A percentile compares a stretch with the other conserved stretches of the same genome.
phyloP scores from a whole-genome alignment of 2,888 invertebrate species.

The Himalopsyche anomala region DNA sequence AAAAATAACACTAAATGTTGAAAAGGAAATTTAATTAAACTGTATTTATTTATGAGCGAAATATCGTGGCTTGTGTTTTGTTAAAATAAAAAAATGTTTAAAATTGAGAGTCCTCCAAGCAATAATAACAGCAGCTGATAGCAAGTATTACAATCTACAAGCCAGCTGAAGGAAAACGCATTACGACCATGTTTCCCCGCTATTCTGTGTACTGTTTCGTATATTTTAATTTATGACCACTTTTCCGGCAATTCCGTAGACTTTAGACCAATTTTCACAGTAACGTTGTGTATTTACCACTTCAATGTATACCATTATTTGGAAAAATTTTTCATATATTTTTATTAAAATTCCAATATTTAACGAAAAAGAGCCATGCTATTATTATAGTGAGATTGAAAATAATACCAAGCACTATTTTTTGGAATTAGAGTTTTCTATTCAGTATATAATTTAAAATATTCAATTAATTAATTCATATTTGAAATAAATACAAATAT shows the following conservation, averaged over 20 bases:
- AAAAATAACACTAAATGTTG: not conserved
- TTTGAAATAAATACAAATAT: too few species aligned
- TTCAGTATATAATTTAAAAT: too few species aligned
- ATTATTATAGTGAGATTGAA: too few species aligned
- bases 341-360: too few species aligned
- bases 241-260: slow-evolving; percentile 27
- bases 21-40: slow-evolving; percentile 9
- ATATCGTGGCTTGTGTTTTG: not conserved
- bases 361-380: too few species aligned
- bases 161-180: slow-evolving; percentile 11
- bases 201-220: slow-evolving; percentile 16
- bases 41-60: slow-evolving; percentile 13
- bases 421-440: too few species aligned
- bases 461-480: too few species aligned
- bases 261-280: slow-evolving; percentile 8
- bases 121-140: not conserved
- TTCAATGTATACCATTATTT: not conserved
- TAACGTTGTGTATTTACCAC: not conserved
- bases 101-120: not conserved
- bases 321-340: not conserved
- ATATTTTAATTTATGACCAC: slow-evolving; percentile 16
- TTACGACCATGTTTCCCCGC: slow-evolving; percentile 17
- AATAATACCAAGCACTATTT: too few species aligned
- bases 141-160: slow-evolving; percentile 2
- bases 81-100: slow-evolving; percentile 12